These are phyloP conservation scores for Sebastes schlegelii DNA, from an alignment of 2,113 vertebrate genomes.

Conservation along the genomic window DNA sequence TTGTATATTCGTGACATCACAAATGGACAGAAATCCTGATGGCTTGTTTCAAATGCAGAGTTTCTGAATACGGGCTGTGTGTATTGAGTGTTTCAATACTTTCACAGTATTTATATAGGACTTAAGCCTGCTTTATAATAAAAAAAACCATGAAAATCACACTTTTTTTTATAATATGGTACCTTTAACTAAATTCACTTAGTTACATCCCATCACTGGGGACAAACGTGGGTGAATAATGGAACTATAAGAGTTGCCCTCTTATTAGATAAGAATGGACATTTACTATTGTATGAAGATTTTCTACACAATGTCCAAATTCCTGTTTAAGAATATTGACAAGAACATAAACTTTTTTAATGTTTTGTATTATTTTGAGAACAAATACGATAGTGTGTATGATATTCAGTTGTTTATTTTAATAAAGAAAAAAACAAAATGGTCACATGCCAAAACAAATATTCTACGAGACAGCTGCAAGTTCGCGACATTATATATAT, in stretches of 20 bases:
- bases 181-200: background rate
- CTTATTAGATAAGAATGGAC: background rate
- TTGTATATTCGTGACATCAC: too few species aligned
- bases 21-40: too few species aligned
- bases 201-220: background rate
- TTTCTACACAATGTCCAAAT: background rate
- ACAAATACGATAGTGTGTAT: background rate
- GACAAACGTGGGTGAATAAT: background rate
- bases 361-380: background rate
- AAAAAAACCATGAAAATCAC: too few species aligned
- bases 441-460: too few species aligned
- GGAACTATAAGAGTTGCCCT: background rate
- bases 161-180: too few species aligned
- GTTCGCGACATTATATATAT: too few species aligned
- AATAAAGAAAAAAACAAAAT: background rate
- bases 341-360: background rate
- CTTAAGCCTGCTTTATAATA: too few species aligned
- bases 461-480: background rate
- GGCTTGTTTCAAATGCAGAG: too few species aligned
- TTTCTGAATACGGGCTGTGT: too few species aligned
- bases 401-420: background rate
- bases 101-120: too few species aligned
- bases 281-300: background rate
- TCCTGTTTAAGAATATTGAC: too few species aligned
- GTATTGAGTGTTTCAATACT: too few species aligned